These are phyloP conservation scores for Lasiurus borealis DNA, from an alignment of 2,113 vertebrate genomes.

Conservation along the genomic window DNA sequence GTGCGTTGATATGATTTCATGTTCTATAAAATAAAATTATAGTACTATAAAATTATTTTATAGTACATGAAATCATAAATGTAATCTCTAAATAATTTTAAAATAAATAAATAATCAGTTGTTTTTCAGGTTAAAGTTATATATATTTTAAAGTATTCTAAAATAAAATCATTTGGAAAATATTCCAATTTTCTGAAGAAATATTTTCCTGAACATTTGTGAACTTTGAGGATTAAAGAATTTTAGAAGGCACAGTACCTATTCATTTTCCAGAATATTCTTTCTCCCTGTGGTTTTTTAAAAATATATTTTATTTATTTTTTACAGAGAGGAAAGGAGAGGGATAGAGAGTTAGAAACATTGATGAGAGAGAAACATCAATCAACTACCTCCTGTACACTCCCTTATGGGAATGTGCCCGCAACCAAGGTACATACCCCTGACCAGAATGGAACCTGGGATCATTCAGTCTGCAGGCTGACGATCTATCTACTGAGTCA, in stretches of 20 bases:
- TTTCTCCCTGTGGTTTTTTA: constrained; percentile 11
- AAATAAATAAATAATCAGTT: background rate
- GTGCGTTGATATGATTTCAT: background rate
- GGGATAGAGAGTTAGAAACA: no score
- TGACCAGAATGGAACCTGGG: no score
- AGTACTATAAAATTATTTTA: background rate
- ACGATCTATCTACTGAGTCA: no score
- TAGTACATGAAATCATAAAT: background rate
- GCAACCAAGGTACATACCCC: no score
- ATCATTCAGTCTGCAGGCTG: no score
- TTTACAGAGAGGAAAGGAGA: no score
- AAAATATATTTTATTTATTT: no score
- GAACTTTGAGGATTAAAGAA: constrained; percentile 26
- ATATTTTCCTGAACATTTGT: constrained; percentile 35
- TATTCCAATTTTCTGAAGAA: constrained; percentile 22
- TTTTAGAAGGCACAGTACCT: background rate
- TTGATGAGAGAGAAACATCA: no score
- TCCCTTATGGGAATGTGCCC: no score
- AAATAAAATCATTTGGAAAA: constrained; percentile 39
- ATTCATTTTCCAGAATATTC: background rate
- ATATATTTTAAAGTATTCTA: constrained; percentile 5
- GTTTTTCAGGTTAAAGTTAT: background rate
- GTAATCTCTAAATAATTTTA: background rate
- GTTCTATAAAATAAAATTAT: background rate
- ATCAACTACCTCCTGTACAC: no score